phyloP scores from a whole-genome alignment of 2,797 vertebrate genomes.

The Sebastolobus alascanus region DNA sequence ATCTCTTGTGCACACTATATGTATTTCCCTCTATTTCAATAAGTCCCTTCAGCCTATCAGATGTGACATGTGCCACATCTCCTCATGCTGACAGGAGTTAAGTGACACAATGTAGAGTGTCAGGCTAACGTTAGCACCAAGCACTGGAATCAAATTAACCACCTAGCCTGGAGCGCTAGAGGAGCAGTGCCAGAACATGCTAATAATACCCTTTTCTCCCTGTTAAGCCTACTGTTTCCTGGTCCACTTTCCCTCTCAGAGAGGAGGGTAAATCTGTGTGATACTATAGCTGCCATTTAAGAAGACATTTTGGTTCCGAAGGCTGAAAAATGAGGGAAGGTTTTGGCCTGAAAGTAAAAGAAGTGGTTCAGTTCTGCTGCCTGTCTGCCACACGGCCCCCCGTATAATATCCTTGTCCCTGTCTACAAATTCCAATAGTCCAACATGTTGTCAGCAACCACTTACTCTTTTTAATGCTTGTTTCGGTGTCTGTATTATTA shows the following conservation, averaged over 20 bases:
- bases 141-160: conserved; percentile 79
- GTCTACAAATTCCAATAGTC: no score
- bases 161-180: conserved; percentile 69
- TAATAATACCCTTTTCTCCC: conserved; percentile 81
- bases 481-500: no score
- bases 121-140: conserved; percentile 72
- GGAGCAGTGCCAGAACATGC: conserved; percentile 76
- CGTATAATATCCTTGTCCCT: no score
- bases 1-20: conserved; percentile 11
- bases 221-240: conserved; percentile 69
- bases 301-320: conserved; percentile 31
- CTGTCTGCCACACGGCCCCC: no score
- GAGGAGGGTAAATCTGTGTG: conserved; percentile 44
- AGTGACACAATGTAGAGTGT: conserved; percentile 69
- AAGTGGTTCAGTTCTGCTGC: not conserved
- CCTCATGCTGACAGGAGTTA: conserved; percentile 58
- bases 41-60: conserved; percentile 43
- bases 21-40: conserved; percentile 31
- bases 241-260: conserved; percentile 66
- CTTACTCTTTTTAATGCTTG: no score
- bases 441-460: no score
- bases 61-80: conserved; percentile 74
- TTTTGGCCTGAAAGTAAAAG: conserved; percentile 14
- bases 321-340: conserved; percentile 26
- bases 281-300: conserved; percentile 29